Evolutionary conservation across 2,797 vertebrate species (phyloP).

Genomic region (Sebastes matsubarae): DNA sequence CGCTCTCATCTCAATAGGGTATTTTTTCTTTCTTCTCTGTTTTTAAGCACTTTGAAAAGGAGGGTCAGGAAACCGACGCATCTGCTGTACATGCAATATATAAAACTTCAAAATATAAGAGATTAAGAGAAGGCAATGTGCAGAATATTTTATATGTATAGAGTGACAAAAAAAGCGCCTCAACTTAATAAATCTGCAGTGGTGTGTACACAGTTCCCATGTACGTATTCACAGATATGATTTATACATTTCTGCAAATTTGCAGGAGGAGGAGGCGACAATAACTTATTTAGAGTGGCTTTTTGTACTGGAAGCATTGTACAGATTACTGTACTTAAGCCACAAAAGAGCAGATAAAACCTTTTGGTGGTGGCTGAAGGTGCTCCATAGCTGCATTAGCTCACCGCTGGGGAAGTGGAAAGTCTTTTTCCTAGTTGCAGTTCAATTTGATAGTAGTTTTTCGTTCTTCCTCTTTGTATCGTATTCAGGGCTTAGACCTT

Average conservation of each 20-base stretch:
- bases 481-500: neutral
- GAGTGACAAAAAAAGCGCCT: neutral
- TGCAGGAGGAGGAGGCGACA: neutral
- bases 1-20: conserved; percentile 3
- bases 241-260: neutral
- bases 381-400: neutral
- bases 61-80: neutral
- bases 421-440: conserved; percentile 4
- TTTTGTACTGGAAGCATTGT: neutral
- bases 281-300: neutral
- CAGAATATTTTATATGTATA: neutral
- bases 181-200: neutral
- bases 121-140: neutral
- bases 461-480: neutral
- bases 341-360: conserved; percentile 11
- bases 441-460: conserved; percentile 27
- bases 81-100: neutral
- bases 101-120: neutral
- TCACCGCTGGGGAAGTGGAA: neutral
- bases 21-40: neutral
- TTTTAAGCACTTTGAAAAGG: neutral
- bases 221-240: neutral
- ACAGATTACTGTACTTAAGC: neutral
- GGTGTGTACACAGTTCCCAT: neutral
- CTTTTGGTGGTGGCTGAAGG: neutral